A percentile compares a stretch with the other conserved stretches of the same genome.
Conservation (phyloP, 2,113 vertebrate genomes). For the Pogona vitticeps region DNA sequence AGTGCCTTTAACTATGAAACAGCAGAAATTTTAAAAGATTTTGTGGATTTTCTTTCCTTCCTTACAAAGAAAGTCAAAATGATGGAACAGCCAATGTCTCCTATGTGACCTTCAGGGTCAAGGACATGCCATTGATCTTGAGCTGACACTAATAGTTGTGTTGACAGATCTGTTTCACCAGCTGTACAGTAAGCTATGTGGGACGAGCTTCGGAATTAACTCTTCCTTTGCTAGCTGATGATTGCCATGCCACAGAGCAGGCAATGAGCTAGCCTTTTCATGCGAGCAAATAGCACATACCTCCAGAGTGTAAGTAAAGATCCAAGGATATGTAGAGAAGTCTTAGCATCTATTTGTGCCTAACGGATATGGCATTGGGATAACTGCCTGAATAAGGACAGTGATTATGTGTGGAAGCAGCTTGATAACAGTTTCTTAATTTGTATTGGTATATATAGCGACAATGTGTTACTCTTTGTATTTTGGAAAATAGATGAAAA, state of each 20-base stretch:
- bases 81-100: conserved; percentile 74
- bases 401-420: no score
- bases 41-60: conserved; percentile 48
- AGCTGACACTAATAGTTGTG: conserved; percentile 93
- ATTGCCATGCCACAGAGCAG: neutral
- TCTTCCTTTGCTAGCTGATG: conserved; percentile 48
- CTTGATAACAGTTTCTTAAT: no score
- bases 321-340: neutral
- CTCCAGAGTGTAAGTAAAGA: conserved; percentile 28
- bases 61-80: conserved; percentile 2
- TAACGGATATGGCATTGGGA: no score
- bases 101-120: conserved; percentile 87
- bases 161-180: conserved; percentile 94
- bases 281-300: conserved; percentile 6
- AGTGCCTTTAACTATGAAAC: neutral
- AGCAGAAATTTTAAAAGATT: conserved; percentile 41
- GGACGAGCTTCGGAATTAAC: conserved; percentile 69
- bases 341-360: no score
- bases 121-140: conserved; percentile 78
- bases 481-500: no score
- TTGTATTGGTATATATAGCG: no score
- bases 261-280: neutral
- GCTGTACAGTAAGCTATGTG: conserved; percentile 78
- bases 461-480: no score
- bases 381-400: no score